Evolutionary conservation across 2,797 vertebrate genomes (phyloP), one percentile per base, ranked within the genome.

Genomic region (Hippocampus kuda): DNA sequence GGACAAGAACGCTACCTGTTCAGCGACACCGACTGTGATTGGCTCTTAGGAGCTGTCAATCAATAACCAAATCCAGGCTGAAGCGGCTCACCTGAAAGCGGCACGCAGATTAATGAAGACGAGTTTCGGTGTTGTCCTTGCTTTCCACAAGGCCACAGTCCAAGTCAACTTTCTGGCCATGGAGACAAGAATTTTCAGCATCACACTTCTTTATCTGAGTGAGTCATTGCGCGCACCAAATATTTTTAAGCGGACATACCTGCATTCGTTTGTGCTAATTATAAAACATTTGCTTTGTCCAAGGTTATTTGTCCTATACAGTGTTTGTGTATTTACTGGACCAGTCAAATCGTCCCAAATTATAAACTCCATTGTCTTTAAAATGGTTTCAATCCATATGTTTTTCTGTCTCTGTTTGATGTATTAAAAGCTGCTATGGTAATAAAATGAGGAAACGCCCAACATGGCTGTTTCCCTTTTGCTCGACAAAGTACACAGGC

Each of bases 21-120:
- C 11, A 0, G 16, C 48, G 56, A 27, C 5, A 4, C 60, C 67
- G 1, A 11, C 60, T 6, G 18, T 77, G 75, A 86, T 88, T 86
- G 86, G 87, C 34, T 1, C 68, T 13, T 20, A 20, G 8, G 56
- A 1, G 22, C 68, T 67, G 80, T 81, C 84, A 70, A 12, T 84
- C 74, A 68, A 12, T 0, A 0, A 1, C 5, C 30, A 0, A 27
- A n/a, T 81, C 78, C 66, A 62, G 46, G 1, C 2, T 4, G 26
- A 1, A 5, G 34, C 42, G n/a, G 70, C 68, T 67, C 69, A 22
- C 51, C 51, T 53, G 51, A 22, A 38, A 53, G 51, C 51, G 3
- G 10, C n/a, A 2, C 61, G 2, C 24, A 27, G 26, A 18, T 16
- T 10, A 2, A 46, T 26, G 42, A 27, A 5, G 24, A 27, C 41